Evolutionary conservation across 2,113 vertebrate genomes (phyloP).

Genomic region (Ardeotis arabs): DNA sequence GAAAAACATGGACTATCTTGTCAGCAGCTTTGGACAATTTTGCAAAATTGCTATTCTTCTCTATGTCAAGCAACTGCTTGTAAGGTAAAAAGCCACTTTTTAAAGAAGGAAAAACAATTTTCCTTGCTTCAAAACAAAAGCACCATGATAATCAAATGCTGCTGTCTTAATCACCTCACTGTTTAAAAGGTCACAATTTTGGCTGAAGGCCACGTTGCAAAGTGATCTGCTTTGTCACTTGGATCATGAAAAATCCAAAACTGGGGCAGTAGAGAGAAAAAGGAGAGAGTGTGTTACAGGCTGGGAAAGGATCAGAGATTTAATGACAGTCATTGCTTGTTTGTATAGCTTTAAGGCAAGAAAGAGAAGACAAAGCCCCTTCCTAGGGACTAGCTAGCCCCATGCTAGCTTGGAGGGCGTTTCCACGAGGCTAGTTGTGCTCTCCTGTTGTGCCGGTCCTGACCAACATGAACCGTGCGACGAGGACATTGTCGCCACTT

Average conservation of each 20-base stretch:
- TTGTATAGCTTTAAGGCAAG: neutral
- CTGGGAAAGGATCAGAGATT: slow-evolving; percentile 8
- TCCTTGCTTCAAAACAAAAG: slow-evolving; percentile 6
- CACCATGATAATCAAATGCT: neutral
- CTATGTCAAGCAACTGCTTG: neutral
- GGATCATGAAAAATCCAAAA: slow-evolving; percentile 2
- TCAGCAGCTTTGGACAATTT: neutral
- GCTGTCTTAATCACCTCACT: neutral
- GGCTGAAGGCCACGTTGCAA: neutral
- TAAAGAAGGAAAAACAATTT: neutral
- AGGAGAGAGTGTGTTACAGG: neutral
- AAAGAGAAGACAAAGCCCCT: neutral
- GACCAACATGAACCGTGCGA: rapidly evolving
- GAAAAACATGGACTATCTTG: neutral
- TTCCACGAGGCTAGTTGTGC: neutral
- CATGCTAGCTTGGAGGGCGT: neutral
- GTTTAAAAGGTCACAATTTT: slow-evolving; percentile 27
- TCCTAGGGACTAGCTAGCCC: neutral
- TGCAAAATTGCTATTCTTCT: neutral
- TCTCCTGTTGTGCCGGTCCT: neutral
- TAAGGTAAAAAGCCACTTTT: neutral
- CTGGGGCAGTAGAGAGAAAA: neutral
- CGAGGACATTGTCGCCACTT: rapidly evolving
- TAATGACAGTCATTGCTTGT: neutral
- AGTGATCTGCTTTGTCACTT: slow-evolving; percentile 43